phyloP scores from a whole-genome alignment of 2,797 vertebrate species.

The Tragelaphus oryx region DNA sequence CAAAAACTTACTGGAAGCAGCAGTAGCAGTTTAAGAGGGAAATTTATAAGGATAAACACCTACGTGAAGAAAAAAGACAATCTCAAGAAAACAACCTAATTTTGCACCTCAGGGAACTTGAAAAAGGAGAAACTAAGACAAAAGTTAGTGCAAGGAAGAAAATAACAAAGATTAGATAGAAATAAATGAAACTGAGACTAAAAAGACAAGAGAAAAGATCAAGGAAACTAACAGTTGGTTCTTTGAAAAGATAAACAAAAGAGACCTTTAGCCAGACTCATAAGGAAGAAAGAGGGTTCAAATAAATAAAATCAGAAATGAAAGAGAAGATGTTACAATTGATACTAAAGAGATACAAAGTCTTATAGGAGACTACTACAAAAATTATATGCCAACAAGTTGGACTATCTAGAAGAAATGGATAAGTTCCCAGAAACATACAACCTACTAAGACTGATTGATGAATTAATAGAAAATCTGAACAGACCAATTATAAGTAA shows the following conservation, averaged over 20 bases:
- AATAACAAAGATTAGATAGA: background rate
- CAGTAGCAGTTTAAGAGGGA: background rate
- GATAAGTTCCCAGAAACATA: background rate
- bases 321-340: background rate
- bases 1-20: background rate
- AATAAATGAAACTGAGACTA: background rate
- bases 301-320: background rate
- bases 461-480: background rate
- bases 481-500: background rate
- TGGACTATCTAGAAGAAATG: background rate
- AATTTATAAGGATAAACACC: background rate
- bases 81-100: background rate
- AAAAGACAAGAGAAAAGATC: background rate
- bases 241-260: background rate
- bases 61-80: background rate
- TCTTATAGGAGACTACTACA: background rate
- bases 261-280: background rate
- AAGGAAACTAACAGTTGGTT: background rate
- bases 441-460: background rate
- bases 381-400: background rate
- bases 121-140: background rate
- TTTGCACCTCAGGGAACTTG: background rate
- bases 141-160: background rate
- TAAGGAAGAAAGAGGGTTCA: background rate
- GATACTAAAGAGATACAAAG: background rate